A percentile compares a stretch with the other conserved stretches of the same genome.
phyloP scores from a whole-genome alignment of 2,888 invertebrate genomes.

The Mechanitis mazaeus region DNA sequence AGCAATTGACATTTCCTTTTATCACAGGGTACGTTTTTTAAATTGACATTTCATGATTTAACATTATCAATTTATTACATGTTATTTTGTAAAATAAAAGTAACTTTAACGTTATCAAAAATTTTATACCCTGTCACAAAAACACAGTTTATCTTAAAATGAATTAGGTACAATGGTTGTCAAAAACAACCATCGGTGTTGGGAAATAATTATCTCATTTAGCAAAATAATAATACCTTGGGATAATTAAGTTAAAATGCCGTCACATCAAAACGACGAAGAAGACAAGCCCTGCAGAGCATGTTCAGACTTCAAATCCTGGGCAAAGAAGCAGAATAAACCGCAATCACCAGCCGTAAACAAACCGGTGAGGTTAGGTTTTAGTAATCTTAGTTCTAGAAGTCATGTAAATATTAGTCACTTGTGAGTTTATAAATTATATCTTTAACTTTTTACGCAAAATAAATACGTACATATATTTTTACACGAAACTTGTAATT shows the following conservation, averaged over 20 bases:
- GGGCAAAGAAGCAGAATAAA: conserved; percentile 80
- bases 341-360: conserved; percentile 37
- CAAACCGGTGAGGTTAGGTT: conserved; percentile 45
- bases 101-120: background rate
- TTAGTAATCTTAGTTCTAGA: conserved; percentile 33
- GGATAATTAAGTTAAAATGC: conserved; percentile 42
- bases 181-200: conserved; percentile 31
- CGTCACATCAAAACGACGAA: conserved; percentile 53
- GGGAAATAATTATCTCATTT: conserved; percentile 37
- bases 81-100: background rate
- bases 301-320: conserved; percentile 83
- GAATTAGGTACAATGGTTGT: conserved; percentile 11
- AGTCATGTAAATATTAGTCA: background rate
- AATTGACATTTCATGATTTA: too few relatives aligned
- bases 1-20: too few relatives aligned
- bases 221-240: conserved; percentile 25
- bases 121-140: background rate
- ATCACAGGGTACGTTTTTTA: too few relatives aligned
- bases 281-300: conserved; percentile 80
- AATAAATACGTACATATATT: too few relatives aligned
- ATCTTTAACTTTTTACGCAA: too few relatives aligned
- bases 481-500: too few relatives aligned
- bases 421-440: background rate
- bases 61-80: background rate
- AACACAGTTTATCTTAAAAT: background rate